Conservation (phyloP, 2,888 invertebrate genomes). For the Cotesia congregata region DNA sequence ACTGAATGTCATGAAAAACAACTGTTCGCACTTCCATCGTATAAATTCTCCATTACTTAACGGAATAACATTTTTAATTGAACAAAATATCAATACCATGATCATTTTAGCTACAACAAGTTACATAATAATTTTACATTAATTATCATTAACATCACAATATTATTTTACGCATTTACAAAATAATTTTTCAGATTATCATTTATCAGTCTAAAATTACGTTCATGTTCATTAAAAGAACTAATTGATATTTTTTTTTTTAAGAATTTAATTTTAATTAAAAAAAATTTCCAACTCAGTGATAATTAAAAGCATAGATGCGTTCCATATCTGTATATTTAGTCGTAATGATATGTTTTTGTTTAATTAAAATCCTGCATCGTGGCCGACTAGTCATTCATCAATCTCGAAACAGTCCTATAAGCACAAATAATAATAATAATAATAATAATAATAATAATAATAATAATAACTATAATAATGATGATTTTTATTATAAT, state of each 20-base stretch:
- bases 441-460: conserved; percentile 39
- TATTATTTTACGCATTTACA: conserved; percentile 37
- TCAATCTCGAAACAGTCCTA: conserved; percentile 54
- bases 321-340: conserved; percentile 56
- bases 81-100: background rate
- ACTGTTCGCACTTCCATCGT: conserved; percentile 19
- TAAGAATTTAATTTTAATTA: background rate
- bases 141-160: conserved; percentile 41
- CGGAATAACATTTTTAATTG: conserved; percentile 26
- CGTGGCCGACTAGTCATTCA: conserved; percentile 68
- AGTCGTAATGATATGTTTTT: conserved; percentile 11
- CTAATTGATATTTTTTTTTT: background rate
- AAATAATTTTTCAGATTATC: background rate
- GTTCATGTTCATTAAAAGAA: background rate
- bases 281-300: background rate
- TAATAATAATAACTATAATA: conserved; percentile 39
- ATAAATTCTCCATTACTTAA: conserved; percentile 6
- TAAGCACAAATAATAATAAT: conserved; percentile 64
- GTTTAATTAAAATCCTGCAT: conserved; percentile 48
- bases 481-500: too few relatives aligned
- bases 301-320: conserved; percentile 22
- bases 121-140: background rate
- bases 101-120: background rate
- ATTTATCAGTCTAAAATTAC: background rate
- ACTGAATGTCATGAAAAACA: conserved; percentile 53